Percentiles rank a stretch among this genome's conserved stretches.
These are phyloP conservation scores for Drosophila prolongata DNA, from an alignment of 2,888 invertebrate species.

Conservation along the genomic window DNA sequence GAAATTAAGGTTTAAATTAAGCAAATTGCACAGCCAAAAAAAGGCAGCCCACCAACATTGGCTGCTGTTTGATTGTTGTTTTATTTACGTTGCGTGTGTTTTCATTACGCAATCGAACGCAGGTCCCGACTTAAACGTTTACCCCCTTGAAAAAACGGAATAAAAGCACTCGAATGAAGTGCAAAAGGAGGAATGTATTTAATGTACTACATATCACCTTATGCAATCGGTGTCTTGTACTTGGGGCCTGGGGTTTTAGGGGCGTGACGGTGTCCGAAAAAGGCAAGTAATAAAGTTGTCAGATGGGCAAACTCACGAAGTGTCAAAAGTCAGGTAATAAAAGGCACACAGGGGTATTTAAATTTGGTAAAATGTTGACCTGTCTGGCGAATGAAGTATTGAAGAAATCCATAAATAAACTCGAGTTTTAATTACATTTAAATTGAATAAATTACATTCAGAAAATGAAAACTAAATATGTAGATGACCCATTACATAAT, in stretches of 20 bases:
- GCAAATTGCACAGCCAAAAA: constrained; percentile 51
- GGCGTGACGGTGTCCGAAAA: constrained; percentile 16
- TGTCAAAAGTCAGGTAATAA: constrained; percentile 18
- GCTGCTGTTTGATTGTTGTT: constrained; percentile 3
- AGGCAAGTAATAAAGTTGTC: constrained; percentile 19
- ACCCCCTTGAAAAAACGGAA: background rate
- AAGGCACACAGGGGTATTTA: background rate
- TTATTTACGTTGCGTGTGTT: constrained; percentile 38
- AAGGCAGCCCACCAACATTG: constrained; percentile 16
- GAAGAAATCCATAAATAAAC: too few species aligned
- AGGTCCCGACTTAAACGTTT: constrained; percentile 1
- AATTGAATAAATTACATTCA: background rate
- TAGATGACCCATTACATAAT: background rate
- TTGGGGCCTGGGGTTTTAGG: background rate
- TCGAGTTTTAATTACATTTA: background rate
- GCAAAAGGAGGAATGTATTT: constrained; percentile 2
- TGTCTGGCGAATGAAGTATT: too few species aligned
- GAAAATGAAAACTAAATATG: background rate
- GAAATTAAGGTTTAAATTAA: constrained; percentile 75
- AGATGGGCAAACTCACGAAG: background rate
- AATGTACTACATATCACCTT: constrained; percentile 13
- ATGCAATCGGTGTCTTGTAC: constrained; percentile 16
- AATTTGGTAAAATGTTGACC: background rate
- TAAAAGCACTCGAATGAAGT: constrained; percentile 1
- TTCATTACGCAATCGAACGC: constrained; percentile 37